Base-by-base conservation (phyloP, 2,113 vertebrate species). In the Jaculus jaculus region DNA sequence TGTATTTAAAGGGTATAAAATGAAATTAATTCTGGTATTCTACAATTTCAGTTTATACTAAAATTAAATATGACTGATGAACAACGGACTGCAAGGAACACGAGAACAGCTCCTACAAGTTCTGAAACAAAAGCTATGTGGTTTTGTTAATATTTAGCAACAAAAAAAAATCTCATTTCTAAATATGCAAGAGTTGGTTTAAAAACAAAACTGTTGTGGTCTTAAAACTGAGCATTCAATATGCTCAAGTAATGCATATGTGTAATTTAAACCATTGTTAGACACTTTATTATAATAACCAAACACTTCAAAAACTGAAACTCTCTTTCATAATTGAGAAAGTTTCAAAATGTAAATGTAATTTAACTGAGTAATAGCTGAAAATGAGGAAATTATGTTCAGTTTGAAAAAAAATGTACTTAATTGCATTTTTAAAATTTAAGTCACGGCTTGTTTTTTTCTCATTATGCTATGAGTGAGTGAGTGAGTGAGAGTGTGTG, bases 251-350 rank as follows among this genome's bases (percentile, higher is more conserved):
- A 95, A 65, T 96, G 89, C 85, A 89, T 94, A 85, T 94, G 85
- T 92, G 34, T 84, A 92, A 95, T 94, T 95, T 96, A 95, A 97
- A 96, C 96, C 83, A 97, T 24, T 92, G 85, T 1, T 34, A 80
- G 91, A 92, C 28, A 87, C 93, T 92, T 94, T 95, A 90, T 97
- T 92, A 73, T 93, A 96, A 96, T 89, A 96, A 90, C 69, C 68
- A 96, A 86, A 92, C 79, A 89, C 85, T 66, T 95, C 28, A 93
- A 93, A 90, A 84, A 92, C 51, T 42, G 37, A 94, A 86, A 84
- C 11, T 39, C 1, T 66, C 63, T 90, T 68, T 86, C 58, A 93
- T 78, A 94, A 92, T 58, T 84, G 24, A 87, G 30, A 58, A 79
- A 88, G 80, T 92, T 95, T 94, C 47, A 34, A 66, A 90, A 63